Evolutionary conservation across 2,888 invertebrate species (phyloP).

Genomic region (Stenichneumon culpator): DNA sequence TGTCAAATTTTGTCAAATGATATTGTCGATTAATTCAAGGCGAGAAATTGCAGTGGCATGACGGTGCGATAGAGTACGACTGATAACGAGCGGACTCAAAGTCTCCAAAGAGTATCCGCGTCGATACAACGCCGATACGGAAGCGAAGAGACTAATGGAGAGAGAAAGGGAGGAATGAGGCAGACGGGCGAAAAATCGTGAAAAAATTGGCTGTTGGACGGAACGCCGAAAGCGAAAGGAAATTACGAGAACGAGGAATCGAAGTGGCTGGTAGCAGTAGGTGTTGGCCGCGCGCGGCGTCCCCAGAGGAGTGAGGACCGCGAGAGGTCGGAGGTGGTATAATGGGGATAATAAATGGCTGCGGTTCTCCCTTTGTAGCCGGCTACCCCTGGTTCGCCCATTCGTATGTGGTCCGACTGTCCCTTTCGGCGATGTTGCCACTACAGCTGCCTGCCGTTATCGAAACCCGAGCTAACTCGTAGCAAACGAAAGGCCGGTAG

Average conservation of each 20-base stretch:
- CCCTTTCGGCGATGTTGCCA: constrained; percentile 26
- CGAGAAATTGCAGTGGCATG: constrained; percentile 61
- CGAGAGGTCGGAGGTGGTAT: constrained; percentile 75
- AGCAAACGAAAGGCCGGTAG: constrained; percentile 14
- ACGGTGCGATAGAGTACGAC: constrained; percentile 15
- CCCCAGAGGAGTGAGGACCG: constrained; percentile 70
- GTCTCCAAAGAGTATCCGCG: constrained; percentile 21
- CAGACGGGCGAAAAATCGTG: not conserved
- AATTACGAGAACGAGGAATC: constrained; percentile 54
- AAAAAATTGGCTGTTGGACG: constrained; percentile 46
- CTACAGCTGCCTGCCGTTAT: not conserved
- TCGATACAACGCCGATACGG: constrained; percentile 44
- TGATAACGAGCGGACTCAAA: constrained; percentile 17
- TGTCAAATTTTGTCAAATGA: constrained; percentile 20
- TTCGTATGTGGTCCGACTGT: constrained; percentile 48
- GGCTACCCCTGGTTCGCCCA: constrained; percentile 32
- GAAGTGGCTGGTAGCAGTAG: constrained; percentile 58
- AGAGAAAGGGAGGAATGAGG: constrained; percentile 4
- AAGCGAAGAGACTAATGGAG: constrained; percentile 34
- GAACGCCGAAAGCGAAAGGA: constrained; percentile 71
- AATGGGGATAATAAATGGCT: constrained; percentile 79
- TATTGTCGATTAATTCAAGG: constrained; percentile 76
- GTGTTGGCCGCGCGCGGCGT: constrained; percentile 57
- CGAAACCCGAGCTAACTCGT: constrained; percentile 10
- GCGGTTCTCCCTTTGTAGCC: constrained; percentile 71